These are phyloP conservation scores for Metellina segmentata DNA, from an alignment of 2,888 invertebrate genomes.

Conservation along the genomic window DNA sequence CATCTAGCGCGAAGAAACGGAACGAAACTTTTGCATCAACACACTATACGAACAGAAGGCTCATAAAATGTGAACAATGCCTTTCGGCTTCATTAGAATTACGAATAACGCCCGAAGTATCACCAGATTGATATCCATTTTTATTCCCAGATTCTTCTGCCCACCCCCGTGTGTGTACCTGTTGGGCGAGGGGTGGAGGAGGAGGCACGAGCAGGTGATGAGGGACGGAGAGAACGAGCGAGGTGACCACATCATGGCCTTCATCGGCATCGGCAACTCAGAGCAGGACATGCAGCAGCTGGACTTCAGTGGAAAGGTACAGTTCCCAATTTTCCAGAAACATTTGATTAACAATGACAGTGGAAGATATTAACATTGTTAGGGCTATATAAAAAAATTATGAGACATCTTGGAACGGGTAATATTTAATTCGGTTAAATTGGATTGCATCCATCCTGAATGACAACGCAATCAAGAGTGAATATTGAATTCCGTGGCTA, in stretches of 20 bases:
- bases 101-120: not conserved
- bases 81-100: not conserved
- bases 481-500: too few relatives aligned
- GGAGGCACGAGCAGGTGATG: constrained; percentile 94
- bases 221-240: constrained; percentile 90
- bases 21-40: too few relatives aligned
- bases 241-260: constrained; percentile 97
- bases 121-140: not conserved
- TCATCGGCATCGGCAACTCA: constrained; percentile 98
- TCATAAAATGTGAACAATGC: not conserved
- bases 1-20: too few relatives aligned
- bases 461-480: too few relatives aligned
- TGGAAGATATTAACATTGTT: too few relatives aligned
- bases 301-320: constrained; percentile 95
- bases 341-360: too few relatives aligned
- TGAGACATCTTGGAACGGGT: too few relatives aligned
- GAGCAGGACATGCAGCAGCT: constrained; percentile 99
- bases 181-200: constrained; percentile 97
- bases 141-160: constrained; percentile 90
- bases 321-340: too few relatives aligned
- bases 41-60: not conserved
- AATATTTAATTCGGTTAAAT: too few relatives aligned
- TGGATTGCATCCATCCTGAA: too few relatives aligned
- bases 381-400: too few relatives aligned
- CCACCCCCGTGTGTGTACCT: constrained; percentile 99